Evolutionary conservation across 2,797 vertebrate genomes (phyloP), one percentile per base, ranked within the genome.

Genomic region (Arctocebus calabarensis): DNA sequence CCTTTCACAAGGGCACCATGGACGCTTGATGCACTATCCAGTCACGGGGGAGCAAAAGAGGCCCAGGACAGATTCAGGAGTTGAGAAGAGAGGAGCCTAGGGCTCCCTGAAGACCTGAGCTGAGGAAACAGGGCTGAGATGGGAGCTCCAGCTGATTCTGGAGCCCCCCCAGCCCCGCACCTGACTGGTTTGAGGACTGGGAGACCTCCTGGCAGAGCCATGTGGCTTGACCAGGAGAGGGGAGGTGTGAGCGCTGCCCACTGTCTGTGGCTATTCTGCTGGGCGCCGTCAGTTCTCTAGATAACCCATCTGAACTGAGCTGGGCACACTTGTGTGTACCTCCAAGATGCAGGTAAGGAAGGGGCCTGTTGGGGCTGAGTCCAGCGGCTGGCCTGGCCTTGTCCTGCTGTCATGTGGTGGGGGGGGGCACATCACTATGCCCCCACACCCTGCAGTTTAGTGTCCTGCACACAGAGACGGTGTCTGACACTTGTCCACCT

Each of bases 291-390:
- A 4, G 29, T 61, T 52, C 43, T 6, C 81, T 61, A 55, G 48
- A 32, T 20, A 55, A 48, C 2, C 8, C n/a, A 0, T 40, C 40
- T 22, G 48, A 84, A 2, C 27, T 40, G 45, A 12, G 66, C 23
- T 0, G 8, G n/a, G 66, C 19, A 1, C 27, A 17, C n/a, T 27
- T 0, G 0, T 2, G 22, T 11, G 27, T 25, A 27, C 59, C 78
- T 59, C 17, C 48, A 19, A 13, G 25, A 2, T 52, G 32, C 37
- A 25, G 13, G 57, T 4, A 25, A 13, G 10, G 37, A 66, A 61
- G 23, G n/a, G 48, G 3, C 45, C 34, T 57, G 71, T 34, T 27
- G 10, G 52, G 9, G 59, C 20, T 4, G 73, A 61, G 25, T 61
- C 59, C 59, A 61, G 59, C 25, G 19, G 27, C 25, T 61, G 59